Conservation (phyloP, 2,797 vertebrate genomes). For the Clarias platycephalus region DNA sequence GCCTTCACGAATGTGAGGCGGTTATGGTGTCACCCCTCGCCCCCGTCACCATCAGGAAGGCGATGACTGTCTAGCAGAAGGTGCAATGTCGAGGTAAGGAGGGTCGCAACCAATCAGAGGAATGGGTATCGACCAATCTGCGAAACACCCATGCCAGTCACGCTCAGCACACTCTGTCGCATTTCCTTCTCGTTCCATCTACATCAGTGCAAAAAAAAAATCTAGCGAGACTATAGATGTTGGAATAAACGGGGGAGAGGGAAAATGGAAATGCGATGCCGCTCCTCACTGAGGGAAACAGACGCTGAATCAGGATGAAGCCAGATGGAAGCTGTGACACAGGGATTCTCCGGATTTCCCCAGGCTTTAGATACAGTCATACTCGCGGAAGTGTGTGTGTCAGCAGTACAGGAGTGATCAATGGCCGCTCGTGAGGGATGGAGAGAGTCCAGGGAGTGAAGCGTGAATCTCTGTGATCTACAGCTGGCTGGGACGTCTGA, state of each 20-base stretch:
- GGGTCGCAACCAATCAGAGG: constrained; percentile 51
- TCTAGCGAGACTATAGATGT: not conserved
- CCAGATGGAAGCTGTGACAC: constrained; percentile 42
- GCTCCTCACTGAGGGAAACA: not conserved
- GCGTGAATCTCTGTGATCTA: constrained; percentile 60
- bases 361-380: constrained; percentile 27
- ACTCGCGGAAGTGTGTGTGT: constrained; percentile 46
- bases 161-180: not conserved
- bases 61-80: constrained; percentile 31
- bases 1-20: not conserved
- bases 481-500: constrained; percentile 50
- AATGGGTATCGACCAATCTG: constrained; percentile 39
- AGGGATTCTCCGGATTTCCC: constrained; percentile 49
- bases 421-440: constrained; percentile 50
- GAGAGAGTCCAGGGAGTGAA: constrained; percentile 42
- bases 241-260: not conserved
- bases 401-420: constrained; percentile 50
- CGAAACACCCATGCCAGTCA: constrained; percentile 4
- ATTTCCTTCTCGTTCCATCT: constrained; percentile 37
- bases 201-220: not conserved
- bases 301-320: constrained; percentile 41
- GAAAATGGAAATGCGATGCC: not conserved
- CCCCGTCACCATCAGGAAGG: constrained; percentile 13
- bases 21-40: constrained; percentile 14
- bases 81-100: constrained; percentile 42